Evolutionary conservation across 2,113 vertebrate genomes (phyloP).

Genomic region (Scomber colias): DNA sequence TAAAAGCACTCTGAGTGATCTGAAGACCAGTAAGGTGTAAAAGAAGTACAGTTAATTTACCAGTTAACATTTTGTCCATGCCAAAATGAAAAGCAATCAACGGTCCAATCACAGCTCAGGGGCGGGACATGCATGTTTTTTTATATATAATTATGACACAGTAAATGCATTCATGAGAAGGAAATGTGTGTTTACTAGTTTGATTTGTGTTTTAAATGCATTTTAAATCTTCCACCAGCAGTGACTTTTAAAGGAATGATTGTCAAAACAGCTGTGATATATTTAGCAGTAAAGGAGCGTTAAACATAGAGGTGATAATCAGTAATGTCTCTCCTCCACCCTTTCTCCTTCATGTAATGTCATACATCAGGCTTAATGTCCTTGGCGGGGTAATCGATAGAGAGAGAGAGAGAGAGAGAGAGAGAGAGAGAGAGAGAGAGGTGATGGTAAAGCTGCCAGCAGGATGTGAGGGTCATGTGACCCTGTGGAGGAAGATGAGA

Average conservation of each 20-base stretch:
- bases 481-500: slow-evolving; percentile 17
- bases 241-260: background rate
- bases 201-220: too few relatives aligned
- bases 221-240: too few relatives aligned
- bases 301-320: slow-evolving; percentile 21
- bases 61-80: too few relatives aligned
- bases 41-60: too few relatives aligned
- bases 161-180: too few relatives aligned
- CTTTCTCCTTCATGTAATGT: slow-evolving; percentile 36
- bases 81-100: too few relatives aligned
- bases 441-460: slow-evolving; percentile 4
- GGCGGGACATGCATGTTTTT: too few relatives aligned
- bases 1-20: too few relatives aligned
- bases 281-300: background rate
- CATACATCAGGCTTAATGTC: slow-evolving; percentile 50
- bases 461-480: slow-evolving; percentile 39
- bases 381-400: slow-evolving; percentile 45
- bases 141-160: too few relatives aligned
- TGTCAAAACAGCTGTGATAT: background rate
- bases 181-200: too few relatives aligned
- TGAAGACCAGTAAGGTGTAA: too few relatives aligned
- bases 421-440: background rate
- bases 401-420: slow-evolving; percentile 20
- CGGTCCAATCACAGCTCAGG: too few relatives aligned
- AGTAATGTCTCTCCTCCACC: slow-evolving; percentile 6